Evolutionary conservation across 2,888 invertebrate species (phyloP).

Genomic region (Spilarctia lutea): DNA sequence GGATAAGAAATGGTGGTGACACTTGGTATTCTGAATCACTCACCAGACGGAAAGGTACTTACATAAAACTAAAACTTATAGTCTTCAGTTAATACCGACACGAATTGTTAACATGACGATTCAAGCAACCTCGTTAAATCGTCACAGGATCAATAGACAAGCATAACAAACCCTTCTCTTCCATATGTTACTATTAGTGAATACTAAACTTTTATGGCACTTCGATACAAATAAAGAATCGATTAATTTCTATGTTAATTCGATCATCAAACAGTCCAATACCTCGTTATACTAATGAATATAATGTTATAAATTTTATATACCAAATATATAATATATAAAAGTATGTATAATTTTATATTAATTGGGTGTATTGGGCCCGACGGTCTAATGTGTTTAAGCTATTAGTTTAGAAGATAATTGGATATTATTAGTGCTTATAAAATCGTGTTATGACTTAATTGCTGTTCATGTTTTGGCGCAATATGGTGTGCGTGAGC

Average conservation of each 20-base stretch:
- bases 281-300: constrained; percentile 82
- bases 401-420: constrained; percentile 72
- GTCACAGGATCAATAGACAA: constrained; percentile 32
- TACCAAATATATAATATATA: constrained; percentile 20
- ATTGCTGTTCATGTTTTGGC: constrained; percentile 31
- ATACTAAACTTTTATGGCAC: constrained; percentile 81
- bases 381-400: constrained; percentile 63
- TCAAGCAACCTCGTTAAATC: not conserved
- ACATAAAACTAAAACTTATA: not conserved
- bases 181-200: constrained; percentile 82
- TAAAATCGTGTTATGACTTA: constrained; percentile 48
- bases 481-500: constrained; percentile 28
- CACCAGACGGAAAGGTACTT: not conserved
- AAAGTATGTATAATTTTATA: constrained; percentile 70
- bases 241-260: constrained; percentile 84
- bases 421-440: constrained; percentile 60
- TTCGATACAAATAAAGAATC: constrained; percentile 77
- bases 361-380: constrained; percentile 65
- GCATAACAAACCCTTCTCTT: constrained; percentile 63
- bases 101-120: not conserved
- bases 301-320: constrained; percentile 78
- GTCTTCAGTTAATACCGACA: not conserved
- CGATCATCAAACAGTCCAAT: constrained; percentile 79
- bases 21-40: too few species aligned
- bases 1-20: too few species aligned